Evolutionary conservation across 2,113 vertebrate species (phyloP), one percentile per base, ranked within the genome.

Genomic region (Prinia subflava): DNA sequence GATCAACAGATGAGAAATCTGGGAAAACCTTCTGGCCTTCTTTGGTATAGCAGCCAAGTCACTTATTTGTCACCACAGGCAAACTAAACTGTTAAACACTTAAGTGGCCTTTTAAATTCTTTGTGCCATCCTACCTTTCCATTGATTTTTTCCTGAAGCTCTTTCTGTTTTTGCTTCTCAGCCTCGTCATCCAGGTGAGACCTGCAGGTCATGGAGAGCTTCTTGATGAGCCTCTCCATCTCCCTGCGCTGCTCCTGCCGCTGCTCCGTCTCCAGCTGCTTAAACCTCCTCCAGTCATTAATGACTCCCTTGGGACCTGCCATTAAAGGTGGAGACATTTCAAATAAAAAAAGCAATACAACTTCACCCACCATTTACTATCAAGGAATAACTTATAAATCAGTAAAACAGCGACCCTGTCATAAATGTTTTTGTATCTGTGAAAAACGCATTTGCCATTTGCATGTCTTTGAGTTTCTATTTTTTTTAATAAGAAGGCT

Each of bases 271-370:
- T 99, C 99, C 97, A 99, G 94, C 90, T 99, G 99, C 77, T 99
- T 99, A 95, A 98, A 99, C 70, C 99, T 99, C 37, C 99, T 97
- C 99, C 99, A 99, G 97, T 99, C 99, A 31, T 99, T 99, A 87
- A 99, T 99, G 82, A 99, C 99, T 19, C 99, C 99, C 96, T 99
- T 99, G 23, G 99, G 99, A 89, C 99, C 99, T 99, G 96, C 13
- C 46, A 52, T 73, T 8, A 44, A 67, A 47, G 1, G 63, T 2
- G 16, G 0, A 28, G 41, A n/a, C 8, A 62, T 69, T 81, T 49
- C 0, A 1, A 30, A 27, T 2, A 6, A 74, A 83, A 68, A 55
- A n/a, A 9, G 22, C 9, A 89, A 53, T 3, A 41, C 63, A 67
- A 20, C 16, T 6, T 33, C 5, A 55, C 21, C 41, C 21, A 17